Conservation (phyloP, 2,888 invertebrate species). For the Ligdia adustata region DNA sequence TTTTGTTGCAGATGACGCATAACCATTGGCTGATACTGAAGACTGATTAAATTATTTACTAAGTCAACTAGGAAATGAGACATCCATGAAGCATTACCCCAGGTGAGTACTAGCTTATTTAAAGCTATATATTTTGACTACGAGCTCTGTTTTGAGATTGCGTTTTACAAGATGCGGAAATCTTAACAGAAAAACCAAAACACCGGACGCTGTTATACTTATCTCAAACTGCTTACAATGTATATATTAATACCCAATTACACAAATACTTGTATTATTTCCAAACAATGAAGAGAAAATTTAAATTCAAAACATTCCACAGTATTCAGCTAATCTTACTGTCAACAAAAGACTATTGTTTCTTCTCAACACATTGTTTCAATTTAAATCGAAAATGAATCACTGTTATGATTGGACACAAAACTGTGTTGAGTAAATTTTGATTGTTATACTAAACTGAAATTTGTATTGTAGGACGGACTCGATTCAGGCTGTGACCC, state of each 20-base stretch:
- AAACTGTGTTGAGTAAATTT: conserved; percentile 78
- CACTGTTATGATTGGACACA: conserved; percentile 78
- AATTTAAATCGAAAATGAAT: conserved; percentile 77
- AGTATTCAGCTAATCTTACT: conserved; percentile 81
- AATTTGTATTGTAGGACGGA: conserved; percentile 54
- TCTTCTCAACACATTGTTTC: conserved; percentile 77
- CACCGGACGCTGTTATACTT: conserved; percentile 19
- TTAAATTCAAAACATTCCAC: conserved; percentile 79
- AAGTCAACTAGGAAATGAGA: conserved; percentile 68
- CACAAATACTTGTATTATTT: conserved; percentile 56
- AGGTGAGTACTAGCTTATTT: conserved; percentile 51
- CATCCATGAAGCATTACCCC: conserved; percentile 61
- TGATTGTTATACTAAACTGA: conserved; percentile 58
- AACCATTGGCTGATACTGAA: conserved; percentile 66
- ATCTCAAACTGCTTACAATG: conserved; percentile 13
- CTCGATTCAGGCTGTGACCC: conserved; percentile 63
- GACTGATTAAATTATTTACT: conserved; percentile 73
- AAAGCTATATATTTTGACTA: too few relatives aligned
- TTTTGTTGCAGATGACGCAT: conserved; percentile 73
- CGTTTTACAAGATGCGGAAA: too few relatives aligned
- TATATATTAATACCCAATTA: conserved; percentile 22
- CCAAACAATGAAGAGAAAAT: conserved; percentile 77
- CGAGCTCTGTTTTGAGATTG: neutral
- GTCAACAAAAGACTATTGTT: conserved; percentile 82
- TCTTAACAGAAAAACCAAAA: too few relatives aligned